Evolutionary conservation across 2,888 invertebrate genomes (phyloP).

Genomic region (Malthinus seriepunctatus): DNA sequence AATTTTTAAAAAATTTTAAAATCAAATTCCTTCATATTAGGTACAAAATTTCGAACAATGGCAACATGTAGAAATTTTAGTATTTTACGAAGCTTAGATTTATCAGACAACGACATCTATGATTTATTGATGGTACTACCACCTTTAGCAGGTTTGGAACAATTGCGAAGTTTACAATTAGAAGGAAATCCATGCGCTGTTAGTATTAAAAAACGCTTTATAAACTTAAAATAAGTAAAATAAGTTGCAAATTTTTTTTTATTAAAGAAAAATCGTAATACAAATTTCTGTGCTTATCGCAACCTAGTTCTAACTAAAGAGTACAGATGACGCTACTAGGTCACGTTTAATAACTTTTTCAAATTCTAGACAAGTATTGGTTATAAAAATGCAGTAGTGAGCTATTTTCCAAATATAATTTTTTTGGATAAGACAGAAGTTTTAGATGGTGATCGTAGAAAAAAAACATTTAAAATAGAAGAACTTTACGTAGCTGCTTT

Average conservation of each 20-base stretch:
- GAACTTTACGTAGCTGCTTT: slow-evolving; percentile 55
- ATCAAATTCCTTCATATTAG: neutral
- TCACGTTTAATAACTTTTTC: neutral
- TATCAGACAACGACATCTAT: slow-evolving; percentile 64
- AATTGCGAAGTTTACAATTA: slow-evolving; percentile 55
- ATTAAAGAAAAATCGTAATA: too few relatives aligned
- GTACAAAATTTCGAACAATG: neutral
- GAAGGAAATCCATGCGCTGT: slow-evolving; percentile 65
- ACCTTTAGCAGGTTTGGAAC: slow-evolving; percentile 49
- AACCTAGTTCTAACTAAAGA: too few relatives aligned
- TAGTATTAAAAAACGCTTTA: slow-evolving; percentile 32
- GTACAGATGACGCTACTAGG: neutral
- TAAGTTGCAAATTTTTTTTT: too few relatives aligned
- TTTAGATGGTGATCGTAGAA: slow-evolving; percentile 43
- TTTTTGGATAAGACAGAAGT: slow-evolving; percentile 60
- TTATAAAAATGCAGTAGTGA: slow-evolving; percentile 56
- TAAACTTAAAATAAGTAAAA: neutral
- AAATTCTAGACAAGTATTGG: slow-evolving; percentile 54
- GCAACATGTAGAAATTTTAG: slow-evolving; percentile 10
- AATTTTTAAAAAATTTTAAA: neutral
- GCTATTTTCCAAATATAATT: slow-evolving; percentile 52
- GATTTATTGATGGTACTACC: slow-evolving; percentile 54
- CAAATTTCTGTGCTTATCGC: too few relatives aligned
- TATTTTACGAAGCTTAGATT: slow-evolving; percentile 49
- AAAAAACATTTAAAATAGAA: slow-evolving; percentile 36